Base-by-base conservation (phyloP, 1,140 invertebrate genomes). In the Drosophila simulans region DNA sequence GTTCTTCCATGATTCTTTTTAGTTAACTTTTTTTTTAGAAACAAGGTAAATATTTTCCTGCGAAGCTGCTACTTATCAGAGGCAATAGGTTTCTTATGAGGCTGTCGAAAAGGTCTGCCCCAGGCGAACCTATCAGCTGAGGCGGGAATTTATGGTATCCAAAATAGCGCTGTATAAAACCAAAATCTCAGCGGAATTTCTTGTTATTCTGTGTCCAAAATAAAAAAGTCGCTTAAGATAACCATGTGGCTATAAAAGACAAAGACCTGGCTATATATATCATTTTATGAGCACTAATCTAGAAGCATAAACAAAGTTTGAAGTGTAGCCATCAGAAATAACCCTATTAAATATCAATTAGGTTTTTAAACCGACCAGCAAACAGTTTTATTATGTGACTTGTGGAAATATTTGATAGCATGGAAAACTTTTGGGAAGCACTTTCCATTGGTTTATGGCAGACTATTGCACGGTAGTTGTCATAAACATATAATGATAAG, bases 311-410 rank as follows among this genome's bases (percentile, higher is more conserved):
- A 69, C 22, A 69, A 70, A 27, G 51, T 43, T 45, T 2, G 13
- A 54, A 25, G n/a, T 43, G 13, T 17, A 34, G 11, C 37, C 13
- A 13, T 45, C 13, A 35, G 46, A 45, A 65, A 70, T 46, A 54
- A 57, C n/a, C 12, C 35, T 31, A 72, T 72, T 72, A 72, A 72
- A 72, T 53, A 52, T 27, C 68, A 72, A 72, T 72, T 72, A 53
- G 46, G 15, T 34, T 51, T 51, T 15, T 13, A 13, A 39, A 34
- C 25, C 2, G 8, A 11, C n/a, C 15, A 35, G 13, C n/a, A 12
- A 65, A 40, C 37, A 51, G 45, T 65, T 66, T 66, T 51, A 66
- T 63, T 35, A 31, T 20, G 15, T 34, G 3, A 25, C n/a, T 42
- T 15, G 60, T 56, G 49, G 64, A 69, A 70, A 48, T 48, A 35